phyloP scores from a whole-genome alignment of 2,888 invertebrate genomes.

The Eupithecia subumbrata region DNA sequence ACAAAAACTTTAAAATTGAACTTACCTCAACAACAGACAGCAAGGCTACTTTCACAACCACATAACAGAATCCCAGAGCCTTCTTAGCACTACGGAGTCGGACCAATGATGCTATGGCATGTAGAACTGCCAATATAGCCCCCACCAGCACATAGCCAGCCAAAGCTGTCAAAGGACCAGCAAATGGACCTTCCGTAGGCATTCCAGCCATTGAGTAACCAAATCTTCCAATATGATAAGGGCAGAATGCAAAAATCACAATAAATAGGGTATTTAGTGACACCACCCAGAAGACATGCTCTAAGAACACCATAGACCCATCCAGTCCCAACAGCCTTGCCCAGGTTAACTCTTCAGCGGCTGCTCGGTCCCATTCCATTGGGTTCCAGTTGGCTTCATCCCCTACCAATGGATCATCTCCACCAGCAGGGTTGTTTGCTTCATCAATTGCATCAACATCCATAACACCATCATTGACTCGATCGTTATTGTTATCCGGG shows the following conservation, averaged over 20 bases:
- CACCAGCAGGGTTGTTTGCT: slow-evolving; percentile 64
- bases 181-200: slow-evolving; percentile 90
- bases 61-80: slow-evolving; percentile 95
- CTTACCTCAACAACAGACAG: slow-evolving; percentile 95
- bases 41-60: slow-evolving; percentile 95
- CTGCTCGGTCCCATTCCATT: slow-evolving; percentile 99
- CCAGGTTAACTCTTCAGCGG: slow-evolving; percentile 99
- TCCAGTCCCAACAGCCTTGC: slow-evolving; percentile 97
- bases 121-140: slow-evolving; percentile 90
- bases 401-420: slow-evolving; percentile 84
- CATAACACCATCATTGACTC: slow-evolving; percentile 68
- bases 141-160: slow-evolving; percentile 97
- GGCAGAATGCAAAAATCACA: slow-evolving; percentile 97
- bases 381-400: slow-evolving; percentile 98
- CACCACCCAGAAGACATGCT: slow-evolving; percentile 99
- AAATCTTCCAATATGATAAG: slow-evolving; percentile 96
- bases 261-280: slow-evolving; percentile 98
- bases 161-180: slow-evolving; percentile 95
- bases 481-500: slow-evolving; percentile 80
- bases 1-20: not conserved
- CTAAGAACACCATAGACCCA: slow-evolving; percentile 97
- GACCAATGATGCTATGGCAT: slow-evolving; percentile 92
- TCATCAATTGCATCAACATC: slow-evolving; percentile 69
- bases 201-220: slow-evolving; percentile 87
- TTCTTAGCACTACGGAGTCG: slow-evolving; percentile 91